Conservation (phyloP, 2,797 vertebrate species). For the Amazona ochrocephala region DNA sequence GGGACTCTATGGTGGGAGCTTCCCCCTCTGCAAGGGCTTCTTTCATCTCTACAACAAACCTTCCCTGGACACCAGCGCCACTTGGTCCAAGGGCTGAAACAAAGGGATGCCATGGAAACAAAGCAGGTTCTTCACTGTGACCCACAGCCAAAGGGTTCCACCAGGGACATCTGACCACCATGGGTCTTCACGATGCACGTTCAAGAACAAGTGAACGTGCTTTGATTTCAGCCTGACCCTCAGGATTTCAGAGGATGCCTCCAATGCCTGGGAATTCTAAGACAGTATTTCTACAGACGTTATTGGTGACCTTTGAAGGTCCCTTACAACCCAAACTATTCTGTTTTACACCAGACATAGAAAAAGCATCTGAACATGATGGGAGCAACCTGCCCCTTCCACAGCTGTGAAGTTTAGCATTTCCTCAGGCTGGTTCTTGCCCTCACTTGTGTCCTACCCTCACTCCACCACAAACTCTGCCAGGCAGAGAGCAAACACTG, state of each 20-base stretch:
- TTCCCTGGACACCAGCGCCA: background rate
- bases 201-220: background rate
- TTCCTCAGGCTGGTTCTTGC: background rate
- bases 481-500: background rate
- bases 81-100: background rate
- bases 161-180: background rate
- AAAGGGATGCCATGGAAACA: background rate
- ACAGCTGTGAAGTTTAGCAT: fast-evolving
- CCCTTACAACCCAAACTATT: background rate
- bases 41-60: background rate
- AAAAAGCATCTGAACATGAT: background rate
- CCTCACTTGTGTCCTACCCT: background rate
- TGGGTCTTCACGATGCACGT: background rate
- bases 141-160: background rate
- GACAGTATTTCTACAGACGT: background rate
- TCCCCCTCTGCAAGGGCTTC: background rate
- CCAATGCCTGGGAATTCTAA: background rate
- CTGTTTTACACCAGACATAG: fast-evolving
- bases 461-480: background rate
- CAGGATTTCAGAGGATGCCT: background rate
- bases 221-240: background rate
- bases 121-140: background rate
- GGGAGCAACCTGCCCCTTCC: background rate
- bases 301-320: background rate
- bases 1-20: background rate